Evolutionary conservation across 2,888 invertebrate species (phyloP), one percentile per base, ranked within the genome.

Genomic region (Scrobipalpa costella): DNA sequence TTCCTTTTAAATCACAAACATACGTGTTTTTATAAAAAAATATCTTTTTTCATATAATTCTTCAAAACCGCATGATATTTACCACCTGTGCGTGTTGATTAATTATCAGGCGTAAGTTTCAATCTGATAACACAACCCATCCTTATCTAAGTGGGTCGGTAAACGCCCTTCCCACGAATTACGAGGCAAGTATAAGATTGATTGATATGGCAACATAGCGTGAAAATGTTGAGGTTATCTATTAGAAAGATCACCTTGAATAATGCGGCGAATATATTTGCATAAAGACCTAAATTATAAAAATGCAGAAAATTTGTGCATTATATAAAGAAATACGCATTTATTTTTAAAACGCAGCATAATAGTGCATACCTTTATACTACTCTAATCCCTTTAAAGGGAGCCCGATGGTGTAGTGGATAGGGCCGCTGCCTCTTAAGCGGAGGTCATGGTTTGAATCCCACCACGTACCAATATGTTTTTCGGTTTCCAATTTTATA

Each of bases 81-180:
- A 13, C 6, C 0, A 27, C 13, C 19, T 21, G 21, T 21, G 21
- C 21, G 50, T 55, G 55, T 15, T 15, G 55, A 15, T 34, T 34
- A 55, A 55, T 55, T 33, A 55, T 15, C 15, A 34, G 34, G 55
- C n/a, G 34, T 7, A 6, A 34, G 6, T 34, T 7, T 15, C 55
- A n/a, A 55, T 55, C 55, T 15, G 55, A 55, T 55, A 55, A 55
- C 55, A 21, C 50, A 44, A 44, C 44, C 44, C 21, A 21, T 52
- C 55, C 27, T 55, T 55, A 55, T 52, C 50, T 15, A 55, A 8
- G 15, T 55, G 55, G 55, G 55, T 55, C 55, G 27, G 55, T 55
- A 27, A 55, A 27, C 34, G 13, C 52, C 55, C 34, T 17, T 7
- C n/a, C n/a, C 55, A 55, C 55, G 2, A 55, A 27, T 27, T 34